A percentile compares a stretch with the other conserved stretches of the same genome.
These are phyloP conservation scores for Drosophila kikkawai DNA, from an alignment of 1,140 invertebrate genomes.

Conservation along the genomic window DNA sequence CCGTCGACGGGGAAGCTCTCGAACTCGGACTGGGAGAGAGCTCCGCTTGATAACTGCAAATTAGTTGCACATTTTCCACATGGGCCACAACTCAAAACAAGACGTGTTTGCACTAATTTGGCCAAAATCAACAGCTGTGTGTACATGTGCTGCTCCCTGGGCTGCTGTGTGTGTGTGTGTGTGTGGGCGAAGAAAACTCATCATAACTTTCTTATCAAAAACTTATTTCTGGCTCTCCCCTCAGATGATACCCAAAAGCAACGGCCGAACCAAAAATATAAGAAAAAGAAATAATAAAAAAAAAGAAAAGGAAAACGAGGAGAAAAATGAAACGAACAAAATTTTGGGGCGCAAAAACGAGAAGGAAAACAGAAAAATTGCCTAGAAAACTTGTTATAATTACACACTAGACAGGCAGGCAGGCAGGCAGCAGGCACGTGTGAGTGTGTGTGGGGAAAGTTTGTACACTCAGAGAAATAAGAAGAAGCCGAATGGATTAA, in stretches of 20 bases:
- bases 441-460: constrained; percentile 27
- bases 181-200: constrained; percentile 72
- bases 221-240: constrained; percentile 60
- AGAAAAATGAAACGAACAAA: constrained; percentile 16
- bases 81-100: constrained; percentile 74
- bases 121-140: constrained; percentile 82
- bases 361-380: constrained; percentile 60
- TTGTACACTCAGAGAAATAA: constrained; percentile 1
- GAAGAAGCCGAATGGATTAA: not conserved
- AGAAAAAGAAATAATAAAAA: constrained; percentile 2
- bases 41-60: constrained; percentile 65
- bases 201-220: constrained; percentile 84
- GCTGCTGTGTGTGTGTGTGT: not conserved
- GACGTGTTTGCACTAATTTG: constrained; percentile 83
- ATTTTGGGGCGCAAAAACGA: constrained; percentile 16
- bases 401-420: constrained; percentile 52
- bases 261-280: constrained; percentile 9
- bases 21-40: not conserved
- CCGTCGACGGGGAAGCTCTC: not conserved
- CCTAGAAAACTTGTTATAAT: constrained; percentile 81
- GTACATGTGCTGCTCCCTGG: constrained; percentile 56
- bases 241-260: constrained; percentile 54
- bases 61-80: constrained; percentile 80
- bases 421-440: constrained; percentile 12
- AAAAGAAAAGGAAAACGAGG: not conserved